Conservation (phyloP, 1,140 invertebrate genomes). For the Phthorimaea operculella region DNA sequence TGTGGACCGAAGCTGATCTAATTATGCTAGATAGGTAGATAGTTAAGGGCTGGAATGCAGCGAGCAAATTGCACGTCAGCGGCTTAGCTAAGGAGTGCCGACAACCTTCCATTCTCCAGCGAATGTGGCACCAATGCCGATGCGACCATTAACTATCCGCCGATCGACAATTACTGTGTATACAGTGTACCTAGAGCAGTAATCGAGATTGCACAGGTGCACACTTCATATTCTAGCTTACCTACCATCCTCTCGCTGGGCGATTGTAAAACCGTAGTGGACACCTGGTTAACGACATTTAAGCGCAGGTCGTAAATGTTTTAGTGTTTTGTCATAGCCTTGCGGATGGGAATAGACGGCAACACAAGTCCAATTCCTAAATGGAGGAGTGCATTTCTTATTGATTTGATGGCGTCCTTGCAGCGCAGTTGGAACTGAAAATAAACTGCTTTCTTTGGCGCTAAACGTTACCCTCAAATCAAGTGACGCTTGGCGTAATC, state of each 20-base stretch:
- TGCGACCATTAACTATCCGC: conserved; percentile 39
- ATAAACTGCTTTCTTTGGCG: conserved; percentile 32
- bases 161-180: conserved; percentile 14
- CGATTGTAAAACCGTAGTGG: no score
- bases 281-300: no score
- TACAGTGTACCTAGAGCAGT: background rate
- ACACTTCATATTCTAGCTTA: no score
- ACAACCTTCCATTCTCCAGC: conserved; percentile 56
- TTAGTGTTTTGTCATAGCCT: no score
- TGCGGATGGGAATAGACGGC: no score
- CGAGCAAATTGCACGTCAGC: conserved; percentile 28
- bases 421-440: conserved; percentile 11
- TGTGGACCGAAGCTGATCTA: conserved; percentile 22
- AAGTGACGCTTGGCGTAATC: conserved; percentile 15
- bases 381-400: no score
- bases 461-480: conserved; percentile 49
- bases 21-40: conserved; percentile 31
- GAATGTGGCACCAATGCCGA: conserved; percentile 46
- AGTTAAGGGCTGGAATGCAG: conserved; percentile 40
- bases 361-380: no score
- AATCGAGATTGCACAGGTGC: no score
- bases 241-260: no score
- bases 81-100: conserved; percentile 35
- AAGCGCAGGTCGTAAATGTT: no score
- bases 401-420: no score